phyloP scores from a whole-genome alignment of 2,888 invertebrate species.

The Eristalis arbustorum region DNA sequence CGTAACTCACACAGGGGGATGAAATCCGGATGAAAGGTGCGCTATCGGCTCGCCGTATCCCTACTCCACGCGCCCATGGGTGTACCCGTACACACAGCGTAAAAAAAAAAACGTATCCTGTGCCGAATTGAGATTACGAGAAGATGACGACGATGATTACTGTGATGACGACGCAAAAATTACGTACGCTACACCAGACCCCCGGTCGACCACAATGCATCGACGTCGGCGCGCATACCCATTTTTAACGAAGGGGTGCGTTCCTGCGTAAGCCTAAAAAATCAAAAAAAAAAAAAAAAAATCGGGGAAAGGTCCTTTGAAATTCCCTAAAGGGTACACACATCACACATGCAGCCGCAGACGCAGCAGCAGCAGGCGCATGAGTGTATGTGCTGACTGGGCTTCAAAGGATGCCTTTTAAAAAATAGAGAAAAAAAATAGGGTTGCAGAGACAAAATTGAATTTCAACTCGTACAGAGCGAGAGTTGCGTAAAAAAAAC shows the following conservation, averaged over 20 bases:
- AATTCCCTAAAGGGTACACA: slow-evolving; percentile 68
- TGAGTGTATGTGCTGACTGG: slow-evolving; percentile 2
- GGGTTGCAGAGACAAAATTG: slow-evolving; percentile 68
- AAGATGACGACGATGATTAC: slow-evolving; percentile 64
- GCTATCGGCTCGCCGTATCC: slow-evolving; percentile 40
- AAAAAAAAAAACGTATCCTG: slow-evolving; percentile 42
- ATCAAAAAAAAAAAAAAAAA: slow-evolving; percentile 36
- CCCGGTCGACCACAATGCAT: slow-evolving; percentile 13
- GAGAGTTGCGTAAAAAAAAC: slow-evolving; percentile 23
- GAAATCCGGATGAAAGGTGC: slow-evolving; percentile 55
- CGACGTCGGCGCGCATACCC: slow-evolving; percentile 45
- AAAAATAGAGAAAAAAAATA: slow-evolving; percentile 31
- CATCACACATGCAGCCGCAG: slow-evolving; percentile 15
- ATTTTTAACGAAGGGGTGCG: slow-evolving; percentile 71
- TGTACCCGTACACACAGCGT: slow-evolving; percentile 8
- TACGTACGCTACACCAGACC: slow-evolving; percentile 49
- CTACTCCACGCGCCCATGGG: slow-evolving; percentile 59
- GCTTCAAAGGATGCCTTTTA: slow-evolving; percentile 58
- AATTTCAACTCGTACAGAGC: slow-evolving; percentile 12
- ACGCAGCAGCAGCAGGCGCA: not conserved
- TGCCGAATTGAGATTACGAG: slow-evolving; percentile 50
- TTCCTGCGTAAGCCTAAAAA: slow-evolving; percentile 66
- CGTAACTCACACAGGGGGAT: slow-evolving; percentile 25
- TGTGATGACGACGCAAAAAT: slow-evolving; percentile 68
- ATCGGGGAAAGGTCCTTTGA: slow-evolving; percentile 56